Percentiles rank a stretch among this genome's conserved stretches.
Evolutionary conservation across 37 sponge, comb jelly and placozoan species (phyloP).

Genomic region (Axinella damicornis): DNA sequence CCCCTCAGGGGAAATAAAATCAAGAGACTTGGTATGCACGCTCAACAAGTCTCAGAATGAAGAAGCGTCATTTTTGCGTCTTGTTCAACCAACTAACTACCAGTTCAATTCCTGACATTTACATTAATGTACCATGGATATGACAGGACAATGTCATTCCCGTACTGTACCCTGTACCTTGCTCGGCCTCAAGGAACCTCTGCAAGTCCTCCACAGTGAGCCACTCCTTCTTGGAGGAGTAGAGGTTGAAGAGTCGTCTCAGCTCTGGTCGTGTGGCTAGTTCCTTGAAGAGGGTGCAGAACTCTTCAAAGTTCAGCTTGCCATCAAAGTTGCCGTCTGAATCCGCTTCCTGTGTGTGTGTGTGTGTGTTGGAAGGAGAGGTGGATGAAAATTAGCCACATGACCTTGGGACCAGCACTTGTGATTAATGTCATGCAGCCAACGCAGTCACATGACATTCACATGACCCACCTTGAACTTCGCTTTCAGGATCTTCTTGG

Average conservation of each 20-base stretch:
- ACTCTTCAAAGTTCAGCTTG: constrained; percentile 54
- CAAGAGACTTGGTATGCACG: too few species aligned
- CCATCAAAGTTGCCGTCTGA: constrained; percentile 47
- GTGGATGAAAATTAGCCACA: too few species aligned
- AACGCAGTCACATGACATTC: background rate
- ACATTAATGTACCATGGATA: too few species aligned
- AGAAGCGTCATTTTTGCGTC: too few species aligned
- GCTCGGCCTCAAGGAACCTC: constrained; percentile 55
- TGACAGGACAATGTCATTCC: background rate
- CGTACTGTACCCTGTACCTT: constrained; percentile 10
- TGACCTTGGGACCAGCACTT: constrained; percentile 11
- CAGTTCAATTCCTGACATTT: too few species aligned
- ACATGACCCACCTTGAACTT: constrained; percentile 51
- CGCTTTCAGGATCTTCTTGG: constrained; percentile 46
- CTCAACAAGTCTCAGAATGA: too few species aligned
- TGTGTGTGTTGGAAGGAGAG: background rate
- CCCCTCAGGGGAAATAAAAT: too few species aligned
- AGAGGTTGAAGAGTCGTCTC: constrained; percentile 34
- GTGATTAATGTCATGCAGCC: background rate
- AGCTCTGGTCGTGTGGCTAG: constrained; percentile 43
- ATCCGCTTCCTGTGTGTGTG: constrained; percentile 45
- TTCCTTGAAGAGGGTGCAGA: constrained; percentile 61
- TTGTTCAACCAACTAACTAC: too few species aligned
- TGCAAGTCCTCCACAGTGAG: constrained; percentile 57
- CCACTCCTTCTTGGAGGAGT: constrained; percentile 59